A percentile compares a stretch with the other conserved stretches of the same genome.
phyloP scores from a whole-genome alignment of 2,797 vertebrate genomes.

The Sciaenops ocellatus region DNA sequence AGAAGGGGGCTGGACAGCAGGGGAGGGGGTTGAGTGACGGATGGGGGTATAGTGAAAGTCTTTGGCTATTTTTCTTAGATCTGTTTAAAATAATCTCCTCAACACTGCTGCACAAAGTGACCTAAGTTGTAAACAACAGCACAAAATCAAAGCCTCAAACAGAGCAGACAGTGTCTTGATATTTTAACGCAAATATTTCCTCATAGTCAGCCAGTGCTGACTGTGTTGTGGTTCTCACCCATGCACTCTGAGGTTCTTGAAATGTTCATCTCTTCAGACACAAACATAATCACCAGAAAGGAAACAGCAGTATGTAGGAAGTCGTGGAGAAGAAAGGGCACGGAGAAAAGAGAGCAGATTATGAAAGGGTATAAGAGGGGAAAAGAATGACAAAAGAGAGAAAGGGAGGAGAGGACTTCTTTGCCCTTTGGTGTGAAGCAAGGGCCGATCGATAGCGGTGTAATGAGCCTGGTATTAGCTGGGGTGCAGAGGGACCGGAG shows the following conservation, averaged over 20 bases:
- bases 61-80: constrained; percentile 34
- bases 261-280: constrained; percentile 46
- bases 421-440: constrained; percentile 75
- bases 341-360: constrained; percentile 63
- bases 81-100: constrained; percentile 17
- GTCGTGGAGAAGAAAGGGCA: constrained; percentile 44
- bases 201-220: not conserved
- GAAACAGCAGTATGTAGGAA: constrained; percentile 26
- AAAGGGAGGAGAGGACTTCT: constrained; percentile 71
- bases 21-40: constrained; percentile 2
- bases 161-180: constrained; percentile 10
- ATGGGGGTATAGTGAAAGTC: not conserved
- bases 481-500: constrained; percentile 78
- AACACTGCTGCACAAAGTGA: constrained; percentile 12
- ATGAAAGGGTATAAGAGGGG: constrained; percentile 63
- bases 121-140: constrained; percentile 14
- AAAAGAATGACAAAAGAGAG: constrained; percentile 72
- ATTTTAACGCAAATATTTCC: constrained; percentile 5
- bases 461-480: constrained; percentile 84
- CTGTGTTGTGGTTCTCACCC: not conserved
- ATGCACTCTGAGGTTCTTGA: not conserved
- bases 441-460: constrained; percentile 78
- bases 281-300: constrained; percentile 45
- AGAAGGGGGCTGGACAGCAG: constrained; percentile 2
- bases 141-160: not conserved